Base-by-base conservation (phyloP, 2,113 vertebrate genomes). In the Girardinichthys multiradiatus region DNA sequence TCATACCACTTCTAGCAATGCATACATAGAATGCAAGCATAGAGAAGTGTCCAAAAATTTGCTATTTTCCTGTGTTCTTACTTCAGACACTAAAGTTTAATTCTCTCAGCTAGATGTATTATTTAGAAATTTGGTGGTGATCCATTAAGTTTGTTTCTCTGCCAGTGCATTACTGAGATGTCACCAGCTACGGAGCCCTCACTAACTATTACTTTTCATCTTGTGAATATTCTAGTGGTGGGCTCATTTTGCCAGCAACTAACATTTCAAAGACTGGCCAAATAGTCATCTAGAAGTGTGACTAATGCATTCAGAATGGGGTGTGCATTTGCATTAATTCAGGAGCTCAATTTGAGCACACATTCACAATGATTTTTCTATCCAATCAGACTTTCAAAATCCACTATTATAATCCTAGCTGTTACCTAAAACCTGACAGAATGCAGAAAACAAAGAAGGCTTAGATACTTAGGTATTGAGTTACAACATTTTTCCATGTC, bases 291-390 rank as follows among this genome's bases (percentile, higher is more conserved):
- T 54, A 30, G 57, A 54, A 45, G 48, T 26, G 37, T 70, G 57
- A 62, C n/a, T 68, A 35, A 61, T 75, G 42, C 24, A 4, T 81
- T 71, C 30, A n/a, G 24, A 54, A 54, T 51, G 19, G 68, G 68
- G 65, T 71, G 57, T 81, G 78, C 59, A 76, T 28, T 72, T 26
- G 5, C 61, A 73, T 64, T 73, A 76, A 78, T 68, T 59, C 57
- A 68, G 48, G 64, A 75, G 79, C 61, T 88, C 45, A 45, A 27
- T 57, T 64, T 30, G 27, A 75, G 33, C 1, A 63, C 26, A 68
- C 21, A 31, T 45, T 29, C 7, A 57, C 58, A 48, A 39, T 61
- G 45, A 54, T 15, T 30, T 57, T 68, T 45, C 57, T 30, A 39
- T 76, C 1, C 58, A 54, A 28, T 67, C 37, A 58, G 62, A 30